Conservation (phyloP, 2,113 vertebrate genomes). For the Irena cyanogastra region DNA sequence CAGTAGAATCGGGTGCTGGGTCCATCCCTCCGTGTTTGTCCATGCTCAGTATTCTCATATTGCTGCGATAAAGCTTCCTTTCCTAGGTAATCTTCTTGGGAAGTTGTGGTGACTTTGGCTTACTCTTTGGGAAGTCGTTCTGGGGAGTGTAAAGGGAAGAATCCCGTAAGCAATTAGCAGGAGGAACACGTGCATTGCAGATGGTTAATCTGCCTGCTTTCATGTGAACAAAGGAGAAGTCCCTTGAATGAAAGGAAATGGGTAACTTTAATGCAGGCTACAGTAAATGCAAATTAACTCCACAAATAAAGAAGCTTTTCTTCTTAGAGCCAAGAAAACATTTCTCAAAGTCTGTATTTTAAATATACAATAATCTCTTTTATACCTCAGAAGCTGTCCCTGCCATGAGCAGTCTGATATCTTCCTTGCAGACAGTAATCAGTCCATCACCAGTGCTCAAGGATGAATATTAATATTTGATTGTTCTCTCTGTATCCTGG, state of each 20-base stretch:
- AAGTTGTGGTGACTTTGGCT: constrained; percentile 31
- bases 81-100: constrained; percentile 5
- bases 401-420: constrained; percentile 22
- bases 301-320: constrained; percentile 64
- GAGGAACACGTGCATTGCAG: constrained; percentile 64
- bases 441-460: background rate
- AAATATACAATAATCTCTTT: constrained; percentile 53
- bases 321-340: constrained; percentile 54
- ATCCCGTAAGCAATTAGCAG: constrained; percentile 52
- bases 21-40: background rate
- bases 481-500: background rate
- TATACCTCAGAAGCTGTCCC: constrained; percentile 25
- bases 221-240: constrained; percentile 65
- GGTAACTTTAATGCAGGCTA: constrained; percentile 65
- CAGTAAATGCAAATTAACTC: constrained; percentile 68
- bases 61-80: background rate
- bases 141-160: constrained; percentile 2
- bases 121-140: constrained; percentile 48
- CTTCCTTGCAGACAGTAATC: constrained; percentile 43
- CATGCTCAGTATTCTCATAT: background rate
- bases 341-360: constrained; percentile 58
- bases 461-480: constrained; percentile 44
- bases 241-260: constrained; percentile 63
- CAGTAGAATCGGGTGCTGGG: background rate
- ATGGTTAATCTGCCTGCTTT: constrained; percentile 68